These are phyloP conservation scores for Lysandra coridon DNA, from an alignment of 2,888 invertebrate species.

Conservation along the genomic window DNA sequence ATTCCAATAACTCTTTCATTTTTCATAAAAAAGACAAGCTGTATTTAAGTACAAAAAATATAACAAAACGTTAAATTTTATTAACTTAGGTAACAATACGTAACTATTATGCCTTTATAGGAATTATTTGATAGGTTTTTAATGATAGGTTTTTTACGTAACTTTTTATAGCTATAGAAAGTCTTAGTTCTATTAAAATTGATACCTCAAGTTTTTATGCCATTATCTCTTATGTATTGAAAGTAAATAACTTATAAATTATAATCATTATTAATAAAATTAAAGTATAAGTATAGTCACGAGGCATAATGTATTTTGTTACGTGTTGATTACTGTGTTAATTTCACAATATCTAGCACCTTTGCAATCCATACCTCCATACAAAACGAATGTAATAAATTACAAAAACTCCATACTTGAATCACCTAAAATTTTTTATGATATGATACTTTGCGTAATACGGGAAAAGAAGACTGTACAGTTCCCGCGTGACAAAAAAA, in stretches of 20 bases:
- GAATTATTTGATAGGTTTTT: not conserved
- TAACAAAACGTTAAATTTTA: not conserved
- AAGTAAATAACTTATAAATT: not conserved
- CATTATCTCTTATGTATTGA: not conserved
- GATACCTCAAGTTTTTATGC: not conserved
- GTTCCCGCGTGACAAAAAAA: too few relatives aligned
- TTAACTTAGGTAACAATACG: not conserved
- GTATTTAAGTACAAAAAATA: not conserved
- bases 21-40: too few relatives aligned
- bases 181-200: slow-evolving; percentile 13
- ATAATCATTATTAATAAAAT: not conserved
- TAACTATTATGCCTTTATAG: slow-evolving; percentile 4
- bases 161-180: slow-evolving; percentile 15
- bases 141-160: slow-evolving; percentile 7
- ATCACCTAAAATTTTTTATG: too few relatives aligned
- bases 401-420: too few relatives aligned
- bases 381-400: not conserved
- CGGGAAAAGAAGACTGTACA: too few relatives aligned
- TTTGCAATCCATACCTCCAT: not conserved
- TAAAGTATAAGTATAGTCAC: not conserved
- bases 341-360: not conserved
- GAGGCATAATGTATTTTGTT: not conserved
- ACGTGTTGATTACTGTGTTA: not conserved
- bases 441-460: too few relatives aligned
- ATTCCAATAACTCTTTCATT: too few relatives aligned